Base-by-base conservation (phyloP, 2,113 vertebrate genomes). In the Catagonus wagneri region DNA sequence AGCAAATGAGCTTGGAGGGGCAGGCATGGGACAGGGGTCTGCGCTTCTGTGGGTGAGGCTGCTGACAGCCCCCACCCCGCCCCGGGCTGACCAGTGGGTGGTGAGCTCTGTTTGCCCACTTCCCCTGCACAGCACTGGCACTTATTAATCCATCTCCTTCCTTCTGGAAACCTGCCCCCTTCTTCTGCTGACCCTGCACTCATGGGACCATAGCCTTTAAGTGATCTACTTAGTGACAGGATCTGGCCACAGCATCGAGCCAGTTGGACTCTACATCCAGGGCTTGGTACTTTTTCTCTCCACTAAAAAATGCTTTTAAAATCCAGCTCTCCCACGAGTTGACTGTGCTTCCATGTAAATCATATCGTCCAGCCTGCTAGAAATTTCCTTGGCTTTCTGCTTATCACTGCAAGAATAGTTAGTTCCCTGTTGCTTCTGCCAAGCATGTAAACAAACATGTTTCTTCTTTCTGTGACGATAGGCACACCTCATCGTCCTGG, bases 401-500 rank as follows among this genome's bases (percentile, higher is more conserved):
- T 96, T 92, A 66, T 95, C 17, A 0, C 36, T 34, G 2, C 34
- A 20, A 71, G 61, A 29, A 76, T 76, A 72, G 78, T 75, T 0
- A 32, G 52, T 63, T 36, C 27, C 44, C 58, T 4, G 54, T 12
- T 0, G 22, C 52, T 17, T n/a, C 44, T 29, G 54, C 94, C 65
- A 50, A 66, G 23, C 71, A 9, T 66, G 29, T 94, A 72, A 90
- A 78, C 25, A 63, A n/a, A 34, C 20, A 0, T 61, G 22, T 96
- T 74, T 96, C 83, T 95, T 84, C 80, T 95, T n/a, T 94, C 89
- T 50, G 1, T 65, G 94, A 14, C 44, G 6, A 80, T 96, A 99
- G 98, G 98, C 98, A n/a, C 98, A 98, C 98, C 94, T 98, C 98
- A 98, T 98, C 85, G 79, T 98, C 56, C 83, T 98, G 98, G 98